Percentiles rank a stretch among this genome's conserved stretches.
Conservation (phyloP, 2,113 vertebrate genomes). For the Jacana jacana region DNA sequence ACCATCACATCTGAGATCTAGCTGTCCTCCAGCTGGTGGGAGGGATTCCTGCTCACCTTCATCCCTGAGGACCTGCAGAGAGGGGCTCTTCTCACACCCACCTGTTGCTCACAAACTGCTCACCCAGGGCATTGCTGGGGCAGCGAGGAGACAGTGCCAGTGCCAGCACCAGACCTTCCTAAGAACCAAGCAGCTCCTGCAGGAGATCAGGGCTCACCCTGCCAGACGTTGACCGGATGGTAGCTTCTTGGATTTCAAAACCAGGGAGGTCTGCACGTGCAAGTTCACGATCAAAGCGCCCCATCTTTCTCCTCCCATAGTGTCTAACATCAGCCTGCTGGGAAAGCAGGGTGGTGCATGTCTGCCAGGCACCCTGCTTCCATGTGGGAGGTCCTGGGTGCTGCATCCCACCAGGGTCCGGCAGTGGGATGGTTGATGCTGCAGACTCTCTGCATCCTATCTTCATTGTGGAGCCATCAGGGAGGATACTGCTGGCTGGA, state of each 20-base stretch:
- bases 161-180: background rate
- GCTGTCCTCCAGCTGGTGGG: background rate
- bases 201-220: background rate
- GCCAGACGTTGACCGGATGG: fast-evolving
- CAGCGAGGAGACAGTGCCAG: background rate
- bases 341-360: background rate
- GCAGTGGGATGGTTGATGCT: fast-evolving
- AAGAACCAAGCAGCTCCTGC: background rate
- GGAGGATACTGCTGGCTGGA: background rate
- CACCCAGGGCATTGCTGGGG: background rate
- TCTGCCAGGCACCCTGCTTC: background rate
- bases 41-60: background rate
- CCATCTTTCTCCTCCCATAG: background rate
- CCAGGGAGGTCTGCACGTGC: background rate
- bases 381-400: background rate
- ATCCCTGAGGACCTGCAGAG: background rate
- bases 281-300: background rate
- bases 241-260: background rate
- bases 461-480: fast-evolving
- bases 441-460: background rate
- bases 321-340: background rate
- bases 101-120: fast-evolving
- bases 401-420: background rate
- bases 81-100: background rate
- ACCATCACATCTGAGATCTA: background rate